Percentiles rank a stretch among this genome's conserved stretches.
These are phyloP conservation scores for Oxyruncus cristatus DNA, from an alignment of 2,113 vertebrate genomes.

Conservation along the genomic window DNA sequence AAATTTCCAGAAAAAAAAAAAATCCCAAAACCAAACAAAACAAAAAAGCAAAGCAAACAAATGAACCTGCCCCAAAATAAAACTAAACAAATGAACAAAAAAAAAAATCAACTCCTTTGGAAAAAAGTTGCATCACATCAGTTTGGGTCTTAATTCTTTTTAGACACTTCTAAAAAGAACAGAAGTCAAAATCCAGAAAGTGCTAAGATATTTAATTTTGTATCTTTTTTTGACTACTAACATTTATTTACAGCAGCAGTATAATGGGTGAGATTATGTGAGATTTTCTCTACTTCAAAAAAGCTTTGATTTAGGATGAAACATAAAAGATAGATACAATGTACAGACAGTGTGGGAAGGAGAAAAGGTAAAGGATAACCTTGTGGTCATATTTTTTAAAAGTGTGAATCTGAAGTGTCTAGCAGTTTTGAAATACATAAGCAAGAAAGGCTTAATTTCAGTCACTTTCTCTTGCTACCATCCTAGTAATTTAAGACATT, in stretches of 20 bases:
- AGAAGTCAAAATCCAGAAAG: background rate
- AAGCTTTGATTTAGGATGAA: background rate
- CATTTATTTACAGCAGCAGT: background rate
- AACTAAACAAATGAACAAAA: background rate
- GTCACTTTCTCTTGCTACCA: background rate
- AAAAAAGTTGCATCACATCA: background rate
- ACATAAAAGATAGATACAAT: background rate
- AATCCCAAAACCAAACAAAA: background rate
- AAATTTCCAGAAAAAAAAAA: background rate
- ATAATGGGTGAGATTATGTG: background rate
- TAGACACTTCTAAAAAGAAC: background rate
- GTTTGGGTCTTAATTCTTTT: background rate
- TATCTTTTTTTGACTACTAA: background rate
- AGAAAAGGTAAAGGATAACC: background rate
- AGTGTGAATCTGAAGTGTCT: background rate
- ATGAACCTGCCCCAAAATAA: background rate
- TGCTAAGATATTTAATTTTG: background rate
- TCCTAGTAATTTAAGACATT: background rate
- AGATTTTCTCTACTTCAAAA: background rate
- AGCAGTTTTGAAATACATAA: background rate
- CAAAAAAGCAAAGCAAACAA: background rate
- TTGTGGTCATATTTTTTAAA: background rate
- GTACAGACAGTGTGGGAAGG: background rate
- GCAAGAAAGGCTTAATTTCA: background rate
- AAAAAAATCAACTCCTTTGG: background rate